Conservation (phyloP, 2,797 vertebrate species). For the Hybognathus amarus region DNA sequence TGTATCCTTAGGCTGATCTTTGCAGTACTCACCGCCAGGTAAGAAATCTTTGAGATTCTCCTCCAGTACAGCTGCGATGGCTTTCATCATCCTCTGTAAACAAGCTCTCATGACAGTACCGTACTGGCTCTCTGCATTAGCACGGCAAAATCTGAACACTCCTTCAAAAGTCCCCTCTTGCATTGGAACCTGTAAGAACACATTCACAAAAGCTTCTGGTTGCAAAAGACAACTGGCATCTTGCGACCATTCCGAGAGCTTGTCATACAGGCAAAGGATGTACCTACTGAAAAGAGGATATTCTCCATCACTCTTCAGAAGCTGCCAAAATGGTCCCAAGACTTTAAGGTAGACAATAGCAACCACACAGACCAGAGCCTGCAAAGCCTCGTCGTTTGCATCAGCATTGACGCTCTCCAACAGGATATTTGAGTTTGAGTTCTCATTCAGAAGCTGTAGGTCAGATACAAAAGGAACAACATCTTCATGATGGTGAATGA, state of each 20-base stretch:
- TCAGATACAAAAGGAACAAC: conserved; percentile 77
- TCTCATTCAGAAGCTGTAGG: conserved; percentile 67
- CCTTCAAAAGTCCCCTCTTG: conserved; percentile 74
- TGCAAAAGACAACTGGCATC: conserved; percentile 72
- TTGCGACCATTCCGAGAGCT: conserved; percentile 77
- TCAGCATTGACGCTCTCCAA: conserved; percentile 77
- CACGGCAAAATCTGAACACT: conserved; percentile 73
- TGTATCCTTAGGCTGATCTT: conserved; percentile 64
- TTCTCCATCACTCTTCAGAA: conserved; percentile 76
- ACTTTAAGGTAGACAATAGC: conserved; percentile 80
- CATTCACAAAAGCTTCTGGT: conserved; percentile 69
- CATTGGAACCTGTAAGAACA: conserved; percentile 75
- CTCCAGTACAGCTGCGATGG: conserved; percentile 71
- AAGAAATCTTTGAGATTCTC: conserved; percentile 77
- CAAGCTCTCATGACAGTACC: conserved; percentile 72
- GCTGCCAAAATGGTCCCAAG: conserved; percentile 82
- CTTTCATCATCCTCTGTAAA: conserved; percentile 75
- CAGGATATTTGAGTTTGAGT: conserved; percentile 71
- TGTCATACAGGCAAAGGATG: conserved; percentile 75
- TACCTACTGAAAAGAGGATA: conserved; percentile 72
- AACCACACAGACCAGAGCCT: conserved; percentile 77
- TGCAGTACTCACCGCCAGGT: conserved; percentile 73
- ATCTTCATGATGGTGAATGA: conserved; percentile 79
- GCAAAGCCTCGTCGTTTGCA: conserved; percentile 73
- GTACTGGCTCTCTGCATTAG: conserved; percentile 69